Base-by-base conservation (phyloP, 23 tunicate species). In the Styela clava region DNA sequence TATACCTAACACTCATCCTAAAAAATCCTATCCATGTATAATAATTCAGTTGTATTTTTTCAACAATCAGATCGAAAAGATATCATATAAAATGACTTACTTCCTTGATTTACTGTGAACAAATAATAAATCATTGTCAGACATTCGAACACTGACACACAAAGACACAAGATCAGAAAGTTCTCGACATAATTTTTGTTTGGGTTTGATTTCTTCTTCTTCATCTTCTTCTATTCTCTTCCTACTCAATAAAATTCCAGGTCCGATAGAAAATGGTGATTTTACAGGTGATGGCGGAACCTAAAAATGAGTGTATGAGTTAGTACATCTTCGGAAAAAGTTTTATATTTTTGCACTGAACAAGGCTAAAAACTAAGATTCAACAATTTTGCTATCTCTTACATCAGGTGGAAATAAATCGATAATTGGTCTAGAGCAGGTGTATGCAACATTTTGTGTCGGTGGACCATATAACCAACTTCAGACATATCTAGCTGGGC, bases 131-230 rank as follows among this genome's bases (percentile, higher is more conserved):
- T 79, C 89, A 18, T 24, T 64, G 25, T 72, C 33, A 1, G 68
- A 12, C 32, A 76, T 52, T 52, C 81, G 62, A 24, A 85, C 88
- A 61, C 82, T 62, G 35, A 69, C 64, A 33, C 91, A 86, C 9
- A 92, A 76, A 2, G 91, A 79, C 37, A 92, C 97, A 69, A 92
- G 77, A 52, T 92, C 87, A 61, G 97, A 92, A 19, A 87, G 73
- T 26, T 86, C 91, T 12, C 85, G 85, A 30, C 86, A 86, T 31
- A 92, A 83, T 32, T 31, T n/a, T 24, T 16, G 64, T 28, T 51
- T 22, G 9, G 1, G 61, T 21, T 22, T 24, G 9, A 25, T 24
- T 25, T 37, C 64, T 24, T 52, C 81, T 27, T 67, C 31, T 5
- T 44, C 12, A 44, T 44, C 56, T 44, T 44, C 56, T 5, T 44